Evolutionary conservation across 2,113 vertebrate species (phyloP), one percentile per base, ranked within the genome.

Genomic region (Excalfactoria chinensis): DNA sequence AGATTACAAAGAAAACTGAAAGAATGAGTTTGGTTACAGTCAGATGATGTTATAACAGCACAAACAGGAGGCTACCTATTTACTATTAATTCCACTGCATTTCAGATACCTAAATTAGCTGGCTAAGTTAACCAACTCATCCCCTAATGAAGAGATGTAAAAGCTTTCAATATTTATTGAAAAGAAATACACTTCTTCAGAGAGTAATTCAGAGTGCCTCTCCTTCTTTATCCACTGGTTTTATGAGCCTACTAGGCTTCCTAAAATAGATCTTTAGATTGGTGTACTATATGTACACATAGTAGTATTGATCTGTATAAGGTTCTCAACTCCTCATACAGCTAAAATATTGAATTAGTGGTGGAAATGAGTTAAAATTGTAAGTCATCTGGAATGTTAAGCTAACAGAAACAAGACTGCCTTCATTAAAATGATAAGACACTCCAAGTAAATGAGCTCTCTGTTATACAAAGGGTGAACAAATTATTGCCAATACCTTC

Each of bases 61-160:
- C 43, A 75, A 59, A 85, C 1, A 67, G 7, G 15, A 87, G 53
- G 7, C 41, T 73, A 37, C 16, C 5, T 34, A 73, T 16, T n/a
- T 37, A 49, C 55, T 80, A 44, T 66, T 56, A 6, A 66, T 76
- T 58, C 73, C 20, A 73, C 41, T 51, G 21, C 18, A 58, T 86
- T 90, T 92, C 55, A 90, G 88, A 58, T 21, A 77, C 14, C 32
- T 86, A 46, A 72, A 93, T 85, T 79, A 79, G 12, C 18, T 72
- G 43, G 3, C 71, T 43, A 76, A 86, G 1, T 80, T 83, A 66
- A 67, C 35, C 55, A 66, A 14, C 5, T 69, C 75, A 53, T 83
- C 17, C 73, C 12, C 19, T 41, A 60, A 34, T 56, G 26, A 76
- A 83, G 22, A 85, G 8, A 3, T 86, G 7, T 70, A 86, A 92